Evolutionary conservation across 2,113 vertebrate species (phyloP), one percentile per base, ranked within the genome.

Genomic region (Polypterus bichir): DNA sequence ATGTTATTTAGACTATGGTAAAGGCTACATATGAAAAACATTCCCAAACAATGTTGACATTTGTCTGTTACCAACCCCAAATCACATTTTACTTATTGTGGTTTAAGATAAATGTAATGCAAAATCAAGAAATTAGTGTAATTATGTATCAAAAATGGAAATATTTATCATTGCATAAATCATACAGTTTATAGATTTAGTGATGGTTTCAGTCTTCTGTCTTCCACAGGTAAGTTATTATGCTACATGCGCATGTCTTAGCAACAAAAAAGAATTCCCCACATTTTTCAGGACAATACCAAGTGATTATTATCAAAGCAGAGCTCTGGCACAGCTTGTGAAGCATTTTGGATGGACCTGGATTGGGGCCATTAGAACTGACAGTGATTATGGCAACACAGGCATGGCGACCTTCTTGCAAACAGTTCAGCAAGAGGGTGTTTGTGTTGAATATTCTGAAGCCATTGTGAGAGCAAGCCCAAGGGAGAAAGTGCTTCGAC

Each of bases 251-350:
- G 82, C 83, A 2, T 87, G 85, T 57, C 73, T 86, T 49, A 83
- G 79, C 65, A 80, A 84, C 71, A 83, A 76, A 67, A 81, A 76
- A 3, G 69, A 79, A 64, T 84, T 77, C 46, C 77, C 82, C 3
- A 74, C 78, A 7, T 86, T 87, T 66, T 86, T 85, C 68, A 80
- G 85, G 70, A 87, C 85, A 47, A 86, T 86, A 11, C 85, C 85
- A 44, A 86, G 82, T 69, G 85, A 87, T 68, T 78, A 79, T 58
- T 81, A 79, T 65, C 83, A 86, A 67, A 83, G 81, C 76, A 78
- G 79, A 73, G 81, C 83, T 1, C 62, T 86, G 63, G 85, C 79
- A 6, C 77, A 84, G 68, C 67, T 86, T 44, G 70, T 87, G 0
- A 84, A 81, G 46, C 76, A 80, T 57, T 83, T 87, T 67, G 83